Conservation (phyloP, 2,888 invertebrate genomes). For the Ellobium chinense region DNA sequence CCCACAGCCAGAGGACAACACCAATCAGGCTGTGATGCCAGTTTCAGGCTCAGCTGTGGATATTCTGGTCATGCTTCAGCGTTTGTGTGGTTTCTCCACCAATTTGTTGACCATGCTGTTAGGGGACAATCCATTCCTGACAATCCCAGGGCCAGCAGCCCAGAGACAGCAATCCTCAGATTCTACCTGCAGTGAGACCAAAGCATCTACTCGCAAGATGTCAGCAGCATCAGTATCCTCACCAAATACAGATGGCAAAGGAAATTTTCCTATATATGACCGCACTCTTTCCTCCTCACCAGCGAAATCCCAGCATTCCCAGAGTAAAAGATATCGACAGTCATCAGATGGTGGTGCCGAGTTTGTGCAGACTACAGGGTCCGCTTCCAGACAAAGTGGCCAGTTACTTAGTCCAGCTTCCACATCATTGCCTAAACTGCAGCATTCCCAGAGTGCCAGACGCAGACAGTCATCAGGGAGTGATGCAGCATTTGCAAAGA, state of each 20-base stretch:
- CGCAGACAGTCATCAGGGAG: background rate
- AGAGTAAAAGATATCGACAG: background rate
- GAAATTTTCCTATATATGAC: conserved; percentile 1
- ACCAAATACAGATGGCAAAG: background rate
- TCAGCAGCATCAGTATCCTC: background rate
- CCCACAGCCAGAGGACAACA: conserved; percentile 19
- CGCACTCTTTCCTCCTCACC: background rate
- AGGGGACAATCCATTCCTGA: background rate
- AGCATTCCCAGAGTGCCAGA: background rate
- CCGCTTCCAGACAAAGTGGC: background rate
- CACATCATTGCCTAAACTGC: background rate
- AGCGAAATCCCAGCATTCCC: background rate
- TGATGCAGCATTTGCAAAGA: too few species aligned
- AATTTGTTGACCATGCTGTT: conserved; percentile 29
- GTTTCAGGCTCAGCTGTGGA: conserved; percentile 68
- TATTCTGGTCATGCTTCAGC: conserved; percentile 64
- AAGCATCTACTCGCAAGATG: background rate
- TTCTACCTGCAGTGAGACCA: background rate
- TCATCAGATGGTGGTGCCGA: background rate
- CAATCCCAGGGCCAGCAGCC: background rate
- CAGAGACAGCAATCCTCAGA: background rate
- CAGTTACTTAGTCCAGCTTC: too few species aligned
- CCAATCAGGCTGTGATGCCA: conserved; percentile 52
- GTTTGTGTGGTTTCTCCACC: conserved; percentile 57
- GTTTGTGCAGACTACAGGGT: background rate